Evolutionary conservation across 2,888 invertebrate genomes (phyloP).

Genomic region (Salpingus planirostris): DNA sequence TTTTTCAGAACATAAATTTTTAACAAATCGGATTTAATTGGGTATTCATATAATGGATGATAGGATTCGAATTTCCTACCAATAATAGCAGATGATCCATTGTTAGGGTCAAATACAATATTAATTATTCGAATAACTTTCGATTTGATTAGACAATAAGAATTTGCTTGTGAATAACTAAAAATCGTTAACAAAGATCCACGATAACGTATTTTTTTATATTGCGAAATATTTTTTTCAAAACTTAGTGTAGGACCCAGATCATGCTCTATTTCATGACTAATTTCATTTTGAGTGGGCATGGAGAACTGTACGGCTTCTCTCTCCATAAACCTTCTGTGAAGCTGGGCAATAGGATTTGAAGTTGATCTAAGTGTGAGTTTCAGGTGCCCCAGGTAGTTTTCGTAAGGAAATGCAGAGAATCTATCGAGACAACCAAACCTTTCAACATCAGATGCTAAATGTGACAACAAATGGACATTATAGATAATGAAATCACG

Average conservation of each 20-base stretch:
- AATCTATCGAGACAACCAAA: constrained; percentile 11
- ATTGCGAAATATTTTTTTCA: not conserved
- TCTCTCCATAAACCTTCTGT: constrained; percentile 8
- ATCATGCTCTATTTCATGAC: not conserved
- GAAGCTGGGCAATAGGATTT: constrained; percentile 11
- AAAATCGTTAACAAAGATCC: not conserved
- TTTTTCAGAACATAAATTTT: too few relatives aligned
- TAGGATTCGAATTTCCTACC: not conserved
- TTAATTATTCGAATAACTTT: not conserved
- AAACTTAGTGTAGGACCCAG: not conserved
- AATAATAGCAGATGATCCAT: not conserved
- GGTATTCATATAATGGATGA: not conserved
- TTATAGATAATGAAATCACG: constrained; percentile 14
- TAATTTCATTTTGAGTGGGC: not conserved
- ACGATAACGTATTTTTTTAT: not conserved
- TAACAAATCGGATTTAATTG: too few relatives aligned
- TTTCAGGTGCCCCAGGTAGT: constrained; percentile 9
- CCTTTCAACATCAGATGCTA: constrained; percentile 12
- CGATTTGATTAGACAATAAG: not conserved
- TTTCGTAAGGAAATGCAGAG: constrained; percentile 13
- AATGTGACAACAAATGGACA: constrained; percentile 12
- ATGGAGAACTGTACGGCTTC: too few relatives aligned
- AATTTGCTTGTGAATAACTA: not conserved
- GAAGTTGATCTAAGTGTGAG: constrained; percentile 10
- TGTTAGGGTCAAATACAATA: not conserved